Evolutionary conservation across 2,888 invertebrate species (phyloP), one percentile per base, ranked within the genome.

Genomic region (Stenoptilia bipunctidactyla): DNA sequence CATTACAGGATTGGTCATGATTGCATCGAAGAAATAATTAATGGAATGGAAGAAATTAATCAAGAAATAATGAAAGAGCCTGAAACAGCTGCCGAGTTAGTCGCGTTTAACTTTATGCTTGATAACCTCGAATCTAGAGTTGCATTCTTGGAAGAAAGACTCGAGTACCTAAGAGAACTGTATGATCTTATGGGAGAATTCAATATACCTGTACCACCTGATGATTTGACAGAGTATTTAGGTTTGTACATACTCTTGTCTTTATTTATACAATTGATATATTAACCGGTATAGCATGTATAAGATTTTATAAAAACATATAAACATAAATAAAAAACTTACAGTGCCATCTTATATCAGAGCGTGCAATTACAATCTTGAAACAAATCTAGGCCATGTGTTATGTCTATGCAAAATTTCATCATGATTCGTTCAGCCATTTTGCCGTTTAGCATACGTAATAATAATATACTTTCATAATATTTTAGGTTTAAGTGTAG

Each of bases 111-210:
- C 42, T 86, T 83, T 36, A 89, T 92, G 73, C 60, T 93, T 38
- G 91, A 93, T 42, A 86, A 87, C 2, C 77, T 90, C 9, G 88
- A 89, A 48, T 62, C 80, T 1, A 86, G 89, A 56, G 87, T 94
- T 39, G 89, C 89, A 15, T 76, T 75, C 15, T 85, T 96, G 56
- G 93, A 94, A 58, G 79, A 86, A 36, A 86, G 89, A 20, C 76
- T 94, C 3, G 92, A 93, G 58, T 92, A 94, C 60, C 88, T 92
- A 4, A 90, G 93, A 49, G 93, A 96, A 56, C 71, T 94, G 42
- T 92, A 94, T 59, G 91, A 94, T 48, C 85, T 95, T 2, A 92
- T 94, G 75, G 92, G 93, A 42, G 90, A 93, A 58, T 95, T 89
- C 62, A 73, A 85, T 15, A 92, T 96, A 41, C 84, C 87, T 0